Conservation (phyloP, 1,140 invertebrate genomes). For the Drosophila equinoxialis region DNA sequence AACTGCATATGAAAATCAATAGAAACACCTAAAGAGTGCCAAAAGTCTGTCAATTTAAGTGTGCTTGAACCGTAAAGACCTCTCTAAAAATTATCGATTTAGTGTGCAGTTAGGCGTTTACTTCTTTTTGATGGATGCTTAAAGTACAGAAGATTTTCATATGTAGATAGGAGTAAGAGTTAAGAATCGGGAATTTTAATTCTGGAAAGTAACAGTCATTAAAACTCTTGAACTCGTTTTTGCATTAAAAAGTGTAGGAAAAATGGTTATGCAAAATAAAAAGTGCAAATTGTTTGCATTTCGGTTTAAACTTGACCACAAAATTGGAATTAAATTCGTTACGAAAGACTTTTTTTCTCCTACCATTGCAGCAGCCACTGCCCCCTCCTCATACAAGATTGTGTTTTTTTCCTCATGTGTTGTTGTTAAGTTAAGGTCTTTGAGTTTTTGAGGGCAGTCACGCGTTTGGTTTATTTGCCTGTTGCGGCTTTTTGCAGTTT, state of each 20-base stretch:
- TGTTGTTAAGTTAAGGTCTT: slow-evolving; percentile 1
- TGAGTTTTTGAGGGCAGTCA: slow-evolving; percentile 14
- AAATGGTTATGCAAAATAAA: not conserved
- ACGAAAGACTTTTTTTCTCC: not conserved
- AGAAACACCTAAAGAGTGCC: not conserved
- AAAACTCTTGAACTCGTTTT: not conserved
- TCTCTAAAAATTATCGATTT: too few species aligned
- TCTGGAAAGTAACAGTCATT: not conserved
- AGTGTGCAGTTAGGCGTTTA: too few species aligned
- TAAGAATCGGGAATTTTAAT: too few species aligned
- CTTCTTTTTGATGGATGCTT: too few species aligned
- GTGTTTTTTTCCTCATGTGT: not conserved
- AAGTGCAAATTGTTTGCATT: slow-evolving; percentile 1
- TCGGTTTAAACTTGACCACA: slow-evolving; percentile 5
- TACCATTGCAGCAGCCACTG: too few species aligned
- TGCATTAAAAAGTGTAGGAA: not conserved
- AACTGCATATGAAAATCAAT: slow-evolving; percentile 59
- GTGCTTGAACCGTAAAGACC: too few species aligned
- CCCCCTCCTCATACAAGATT: not conserved
- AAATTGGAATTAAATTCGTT: slow-evolving; percentile 9
- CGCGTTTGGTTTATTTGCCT: slow-evolving; percentile 31
- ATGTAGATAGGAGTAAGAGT: too few species aligned
- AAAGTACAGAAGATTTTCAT: too few species aligned
- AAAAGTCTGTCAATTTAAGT: too few species aligned
- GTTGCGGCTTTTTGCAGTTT: slow-evolving; percentile 37